Conservation (phyloP, 1,140 invertebrate species). For the Batillaria attramentaria region DNA sequence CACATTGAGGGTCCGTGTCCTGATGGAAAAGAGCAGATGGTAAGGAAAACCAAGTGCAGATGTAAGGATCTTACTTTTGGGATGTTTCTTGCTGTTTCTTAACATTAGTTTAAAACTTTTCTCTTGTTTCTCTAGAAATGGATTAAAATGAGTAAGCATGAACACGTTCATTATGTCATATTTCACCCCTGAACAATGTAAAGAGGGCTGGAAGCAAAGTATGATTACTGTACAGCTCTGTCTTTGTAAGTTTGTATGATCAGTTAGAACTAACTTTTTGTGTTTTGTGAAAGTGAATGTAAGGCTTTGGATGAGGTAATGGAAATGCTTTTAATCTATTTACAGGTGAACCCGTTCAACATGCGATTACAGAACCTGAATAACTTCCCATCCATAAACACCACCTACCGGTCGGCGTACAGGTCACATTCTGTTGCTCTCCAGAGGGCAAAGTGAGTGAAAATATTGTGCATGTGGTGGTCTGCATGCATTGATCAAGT, state of each 20-base stretch:
- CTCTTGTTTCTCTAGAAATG: no score
- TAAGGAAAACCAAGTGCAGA: no score
- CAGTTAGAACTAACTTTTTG: not conserved
- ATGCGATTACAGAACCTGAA: constrained; percentile 59
- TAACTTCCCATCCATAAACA: constrained; percentile 56
- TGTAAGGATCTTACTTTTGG: no score
- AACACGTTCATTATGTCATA: no score
- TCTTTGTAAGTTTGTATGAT: not conserved
- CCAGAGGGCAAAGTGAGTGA: constrained; percentile 64
- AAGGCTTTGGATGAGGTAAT: not conserved
- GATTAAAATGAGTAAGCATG: no score
- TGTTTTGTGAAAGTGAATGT: not conserved
- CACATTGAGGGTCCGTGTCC: not conserved
- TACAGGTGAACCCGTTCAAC: constrained; percentile 61
- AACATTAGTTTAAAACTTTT: no score
- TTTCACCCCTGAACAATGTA: no score
- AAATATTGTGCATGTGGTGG: not conserved
- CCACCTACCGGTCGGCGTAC: constrained; percentile 58
- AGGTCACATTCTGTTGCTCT: constrained; percentile 61
- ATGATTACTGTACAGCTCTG: no score
- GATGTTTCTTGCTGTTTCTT: no score
- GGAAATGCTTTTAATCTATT: constrained; percentile 27
- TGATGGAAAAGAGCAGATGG: constrained; percentile 6
- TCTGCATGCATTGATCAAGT: constrained; percentile 10
- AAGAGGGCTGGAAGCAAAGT: no score